Evolutionary conservation across 2,888 invertebrate species (phyloP).

Genomic region (Melanostoma scalare): DNA sequence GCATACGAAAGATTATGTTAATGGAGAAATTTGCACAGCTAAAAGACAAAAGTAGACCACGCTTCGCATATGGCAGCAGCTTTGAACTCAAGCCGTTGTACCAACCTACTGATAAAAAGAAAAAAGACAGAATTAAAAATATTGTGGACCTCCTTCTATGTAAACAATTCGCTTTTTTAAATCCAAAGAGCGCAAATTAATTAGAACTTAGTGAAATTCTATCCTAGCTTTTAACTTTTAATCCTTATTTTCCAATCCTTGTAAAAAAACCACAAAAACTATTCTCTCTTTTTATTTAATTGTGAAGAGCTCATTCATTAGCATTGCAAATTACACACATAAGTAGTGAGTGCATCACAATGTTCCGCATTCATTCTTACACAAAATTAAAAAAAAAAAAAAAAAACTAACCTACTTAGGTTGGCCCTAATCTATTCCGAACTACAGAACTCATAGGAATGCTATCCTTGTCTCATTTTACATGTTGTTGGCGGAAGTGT

Average conservation of each 20-base stretch:
- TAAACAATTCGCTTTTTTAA: too few relatives aligned
- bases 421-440: conserved; percentile 34
- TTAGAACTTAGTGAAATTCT: too few relatives aligned
- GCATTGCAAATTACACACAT: conserved; percentile 1
- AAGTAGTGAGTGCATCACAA: neutral
- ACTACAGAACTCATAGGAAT: conserved; percentile 56
- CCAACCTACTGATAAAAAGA: too few relatives aligned
- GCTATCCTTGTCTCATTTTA: conserved; percentile 13
- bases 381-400: neutral
- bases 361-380: conserved; percentile 8
- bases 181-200: too few relatives aligned
- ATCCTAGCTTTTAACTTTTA: too few relatives aligned
- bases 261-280: conserved; percentile 15
- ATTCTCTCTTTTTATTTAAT: neutral
- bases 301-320: conserved; percentile 16
- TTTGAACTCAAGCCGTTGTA: too few relatives aligned
- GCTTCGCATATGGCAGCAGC: too few relatives aligned
- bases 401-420: conserved; percentile 22
- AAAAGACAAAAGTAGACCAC: too few relatives aligned
- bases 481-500: conserved; percentile 57
- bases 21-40: too few relatives aligned
- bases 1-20: too few relatives aligned
- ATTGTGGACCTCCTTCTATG: too few relatives aligned
- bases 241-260: conserved; percentile 1
- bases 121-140: too few relatives aligned